phyloP scores from a whole-genome alignment of 2,113 vertebrate species.

The Myotis brandtii region DNA sequence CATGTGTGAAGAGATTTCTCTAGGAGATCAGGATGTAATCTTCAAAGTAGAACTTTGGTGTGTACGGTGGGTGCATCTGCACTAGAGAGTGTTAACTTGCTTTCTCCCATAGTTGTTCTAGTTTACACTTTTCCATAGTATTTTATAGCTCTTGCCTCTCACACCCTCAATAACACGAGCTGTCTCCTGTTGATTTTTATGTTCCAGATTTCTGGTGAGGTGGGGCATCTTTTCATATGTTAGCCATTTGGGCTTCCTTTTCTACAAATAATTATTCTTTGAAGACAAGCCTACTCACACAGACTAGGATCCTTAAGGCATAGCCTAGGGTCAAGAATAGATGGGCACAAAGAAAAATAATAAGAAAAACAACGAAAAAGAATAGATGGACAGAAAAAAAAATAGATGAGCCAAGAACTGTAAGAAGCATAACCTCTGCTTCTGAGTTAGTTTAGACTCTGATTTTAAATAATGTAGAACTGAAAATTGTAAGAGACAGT shows the following conservation, averaged over 20 bases:
- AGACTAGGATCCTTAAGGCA: not conserved
- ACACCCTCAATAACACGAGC: not conserved
- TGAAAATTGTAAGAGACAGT: not conserved
- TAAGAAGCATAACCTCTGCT: not conserved
- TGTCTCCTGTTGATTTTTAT: not conserved
- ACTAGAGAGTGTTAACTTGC: not conserved
- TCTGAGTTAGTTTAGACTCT: not conserved
- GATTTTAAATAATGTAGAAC: not conserved
- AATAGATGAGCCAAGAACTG: not conserved
- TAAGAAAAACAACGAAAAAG: not conserved
- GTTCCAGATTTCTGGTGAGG: not conserved
- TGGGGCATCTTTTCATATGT: not conserved
- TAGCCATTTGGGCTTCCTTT: not conserved
- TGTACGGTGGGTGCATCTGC: not conserved
- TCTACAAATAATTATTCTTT: slow-evolving; percentile 19
- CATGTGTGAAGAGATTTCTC: not conserved
- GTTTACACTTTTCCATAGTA: not conserved
- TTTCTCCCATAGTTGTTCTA: not conserved
- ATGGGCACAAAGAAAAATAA: not conserved
- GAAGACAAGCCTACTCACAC: not conserved
- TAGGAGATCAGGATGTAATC: not conserved
- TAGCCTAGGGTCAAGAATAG: not conserved
- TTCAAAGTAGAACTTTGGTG: not conserved
- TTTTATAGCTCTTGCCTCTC: not conserved
- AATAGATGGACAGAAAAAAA: not conserved